Percentiles rank a stretch among this genome's conserved stretches.
phyloP scores from a whole-genome alignment of 2,113 vertebrate genomes.

The Dipodomys ordii region DNA sequence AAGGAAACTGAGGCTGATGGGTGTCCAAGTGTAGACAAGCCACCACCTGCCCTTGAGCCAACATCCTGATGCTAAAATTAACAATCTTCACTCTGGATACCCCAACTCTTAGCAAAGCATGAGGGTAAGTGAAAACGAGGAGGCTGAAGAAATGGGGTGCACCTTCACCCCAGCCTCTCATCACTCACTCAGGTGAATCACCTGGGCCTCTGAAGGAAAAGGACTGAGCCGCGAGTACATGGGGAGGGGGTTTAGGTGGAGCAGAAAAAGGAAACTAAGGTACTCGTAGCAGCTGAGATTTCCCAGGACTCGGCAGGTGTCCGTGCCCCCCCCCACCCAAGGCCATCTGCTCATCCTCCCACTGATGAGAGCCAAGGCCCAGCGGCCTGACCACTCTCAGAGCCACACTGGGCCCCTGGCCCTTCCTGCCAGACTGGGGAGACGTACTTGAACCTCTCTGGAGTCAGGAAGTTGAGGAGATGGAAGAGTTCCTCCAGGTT shows the following conservation, averaged over 20 bases:
- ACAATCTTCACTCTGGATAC: neutral
- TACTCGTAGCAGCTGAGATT: no score
- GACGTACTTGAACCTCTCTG: slow-evolving; percentile 97
- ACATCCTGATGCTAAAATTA: neutral
- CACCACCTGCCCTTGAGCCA: neutral
- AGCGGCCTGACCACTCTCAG: neutral
- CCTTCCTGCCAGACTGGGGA: accelerated
- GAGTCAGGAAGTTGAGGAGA: slow-evolving; percentile 98
- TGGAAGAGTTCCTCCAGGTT: slow-evolving; percentile 99
- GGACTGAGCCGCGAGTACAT: neutral
- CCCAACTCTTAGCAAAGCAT: neutral
- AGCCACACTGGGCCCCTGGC: accelerated
- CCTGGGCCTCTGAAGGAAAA: neutral
- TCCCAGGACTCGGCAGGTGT: accelerated
- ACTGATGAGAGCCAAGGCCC: no score
- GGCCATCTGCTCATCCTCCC: accelerated
- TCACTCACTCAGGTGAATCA: neutral
- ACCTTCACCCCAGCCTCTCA: neutral
- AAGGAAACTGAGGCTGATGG: neutral
- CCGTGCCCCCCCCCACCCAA: accelerated
- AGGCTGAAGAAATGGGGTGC: no score
- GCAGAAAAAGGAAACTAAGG: neutral
- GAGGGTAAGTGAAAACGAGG: neutral
- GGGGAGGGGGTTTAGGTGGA: no score
- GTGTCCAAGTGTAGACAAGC: neutral